Conservation (phyloP, 2,797 vertebrate genomes). For the Taeniopygia guttata region DNA sequence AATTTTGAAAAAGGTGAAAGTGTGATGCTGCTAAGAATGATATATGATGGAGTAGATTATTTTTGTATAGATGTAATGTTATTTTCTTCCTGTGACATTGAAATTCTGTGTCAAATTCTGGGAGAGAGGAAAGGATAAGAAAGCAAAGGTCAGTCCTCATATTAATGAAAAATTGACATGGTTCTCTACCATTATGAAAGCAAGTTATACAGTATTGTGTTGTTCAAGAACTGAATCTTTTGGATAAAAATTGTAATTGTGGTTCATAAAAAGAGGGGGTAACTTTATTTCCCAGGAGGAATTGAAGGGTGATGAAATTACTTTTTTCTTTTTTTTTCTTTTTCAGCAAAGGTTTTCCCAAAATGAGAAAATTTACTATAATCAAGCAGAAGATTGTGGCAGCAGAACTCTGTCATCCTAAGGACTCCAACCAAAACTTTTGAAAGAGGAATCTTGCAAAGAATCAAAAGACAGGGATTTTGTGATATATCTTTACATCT, state of each 20-base stretch:
- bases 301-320: neutral
- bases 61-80: neutral
- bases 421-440: neutral
- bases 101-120: neutral
- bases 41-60: neutral
- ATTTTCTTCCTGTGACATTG: slow-evolving; percentile 4
- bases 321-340: neutral
- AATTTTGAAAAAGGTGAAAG: slow-evolving; percentile 26
- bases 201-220: neutral
- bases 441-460: neutral
- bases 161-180: neutral
- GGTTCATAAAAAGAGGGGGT: neutral
- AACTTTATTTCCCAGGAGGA: neutral
- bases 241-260: neutral
- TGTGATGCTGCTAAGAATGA: neutral
- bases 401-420: neutral
- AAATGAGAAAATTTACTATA: neutral
- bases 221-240: neutral
- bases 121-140: neutral
- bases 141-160: neutral
- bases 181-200: neutral
- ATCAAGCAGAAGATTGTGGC: neutral
- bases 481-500: neutral
- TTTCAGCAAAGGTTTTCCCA: neutral
- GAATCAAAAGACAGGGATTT: neutral